Evolutionary conservation across 2,113 vertebrate genomes (phyloP).

Genomic region (Erythrocebus patas): DNA sequence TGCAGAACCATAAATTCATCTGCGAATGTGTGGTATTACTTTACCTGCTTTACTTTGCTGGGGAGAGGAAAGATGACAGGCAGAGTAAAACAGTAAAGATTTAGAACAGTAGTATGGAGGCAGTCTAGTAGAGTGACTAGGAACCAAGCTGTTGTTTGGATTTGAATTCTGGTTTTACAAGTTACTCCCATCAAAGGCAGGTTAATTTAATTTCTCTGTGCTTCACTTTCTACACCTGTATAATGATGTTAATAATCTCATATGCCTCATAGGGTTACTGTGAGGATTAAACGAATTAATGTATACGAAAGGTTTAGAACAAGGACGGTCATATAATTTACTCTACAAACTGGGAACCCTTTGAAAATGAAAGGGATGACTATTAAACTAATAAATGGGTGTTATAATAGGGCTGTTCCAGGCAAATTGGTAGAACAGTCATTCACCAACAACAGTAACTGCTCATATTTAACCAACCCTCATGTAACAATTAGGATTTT

Average conservation of each 20-base stretch:
- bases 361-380: not conserved
- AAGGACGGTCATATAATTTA: not conserved
- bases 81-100: not conserved
- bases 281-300: not conserved
- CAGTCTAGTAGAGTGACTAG: not conserved
- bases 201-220: not conserved
- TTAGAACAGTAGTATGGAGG: not conserved
- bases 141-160: not conserved
- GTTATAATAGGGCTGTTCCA: not conserved
- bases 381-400: not conserved
- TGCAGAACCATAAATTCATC: not conserved
- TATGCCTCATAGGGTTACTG: not conserved
- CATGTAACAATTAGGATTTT: not conserved
- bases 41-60: not conserved
- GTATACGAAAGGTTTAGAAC: conserved; percentile 1
- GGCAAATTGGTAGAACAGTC: not conserved
- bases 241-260: not conserved
- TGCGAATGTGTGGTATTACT: not conserved
- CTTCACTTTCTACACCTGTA: not conserved
- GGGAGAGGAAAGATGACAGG: not conserved
- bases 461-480: not conserved
- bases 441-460: not conserved
- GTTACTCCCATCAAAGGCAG: not conserved
- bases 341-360: not conserved
- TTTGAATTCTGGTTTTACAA: conserved; percentile 7